These are phyloP conservation scores for Apeltes quadracus DNA, from an alignment of 2,113 vertebrate genomes.

Conservation along the genomic window DNA sequence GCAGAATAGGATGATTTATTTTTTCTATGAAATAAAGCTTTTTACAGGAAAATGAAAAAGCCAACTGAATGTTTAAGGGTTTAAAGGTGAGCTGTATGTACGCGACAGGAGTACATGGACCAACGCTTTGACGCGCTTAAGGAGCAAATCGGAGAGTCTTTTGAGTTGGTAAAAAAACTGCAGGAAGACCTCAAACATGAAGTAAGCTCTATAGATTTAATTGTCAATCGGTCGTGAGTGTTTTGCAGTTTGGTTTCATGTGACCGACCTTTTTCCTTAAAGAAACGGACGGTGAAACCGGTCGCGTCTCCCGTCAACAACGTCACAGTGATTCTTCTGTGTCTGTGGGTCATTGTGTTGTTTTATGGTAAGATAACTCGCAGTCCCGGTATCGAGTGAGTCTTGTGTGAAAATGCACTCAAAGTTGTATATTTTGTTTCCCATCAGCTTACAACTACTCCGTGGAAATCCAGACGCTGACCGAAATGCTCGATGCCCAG, in stretches of 20 bases:
- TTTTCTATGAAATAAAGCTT: background rate
- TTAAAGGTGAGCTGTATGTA: background rate
- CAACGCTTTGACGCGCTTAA: conserved; percentile 46
- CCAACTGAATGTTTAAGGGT: background rate
- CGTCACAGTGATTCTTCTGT: conserved; percentile 58
- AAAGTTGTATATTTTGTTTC: background rate
- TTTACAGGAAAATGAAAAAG: background rate
- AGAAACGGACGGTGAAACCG: conserved; percentile 31
- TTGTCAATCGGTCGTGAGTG: background rate
- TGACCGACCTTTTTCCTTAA: conserved; percentile 1
- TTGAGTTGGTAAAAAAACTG: conserved; percentile 29
- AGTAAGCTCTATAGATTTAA: conserved; percentile 27
- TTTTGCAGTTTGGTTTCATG: background rate
- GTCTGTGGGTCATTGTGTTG: conserved; percentile 66
- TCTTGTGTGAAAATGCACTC: background rate
- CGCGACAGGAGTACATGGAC: conserved; percentile 62
- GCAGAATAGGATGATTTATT: background rate
- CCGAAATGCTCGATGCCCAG: conserved; percentile 36
- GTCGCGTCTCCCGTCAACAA: conserved; percentile 35
- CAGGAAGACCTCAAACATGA: conserved; percentile 22
- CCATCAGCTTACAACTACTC: conserved; percentile 64
- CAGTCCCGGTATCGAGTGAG: fast-evolving
- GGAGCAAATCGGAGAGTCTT: conserved; percentile 42
- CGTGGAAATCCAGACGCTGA: conserved; percentile 62
- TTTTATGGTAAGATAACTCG: conserved; percentile 60